Percentiles rank a stretch among this genome's conserved stretches.
phyloP scores from a whole-genome alignment of 2,113 vertebrate species.

The Hippocampus mohnikei region DNA sequence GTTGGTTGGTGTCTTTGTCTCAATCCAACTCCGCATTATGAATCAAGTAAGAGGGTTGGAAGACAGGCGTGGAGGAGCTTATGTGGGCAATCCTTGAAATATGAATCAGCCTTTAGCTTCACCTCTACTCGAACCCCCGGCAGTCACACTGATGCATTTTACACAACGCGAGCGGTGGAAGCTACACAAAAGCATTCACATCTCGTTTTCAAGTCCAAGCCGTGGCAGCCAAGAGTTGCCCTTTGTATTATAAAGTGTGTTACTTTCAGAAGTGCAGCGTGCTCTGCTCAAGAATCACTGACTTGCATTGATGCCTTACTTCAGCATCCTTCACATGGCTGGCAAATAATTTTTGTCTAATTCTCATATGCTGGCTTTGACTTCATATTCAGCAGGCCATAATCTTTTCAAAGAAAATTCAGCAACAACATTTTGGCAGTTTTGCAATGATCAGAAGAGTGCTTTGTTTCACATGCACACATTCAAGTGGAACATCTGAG shows the following conservation, averaged over 20 bases:
- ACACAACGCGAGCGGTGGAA: not conserved
- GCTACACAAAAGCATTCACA: not conserved
- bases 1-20: constrained; percentile 59
- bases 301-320: not conserved
- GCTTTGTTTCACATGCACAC: too few species aligned
- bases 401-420: too few species aligned
- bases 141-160: constrained; percentile 17
- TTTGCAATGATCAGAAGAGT: too few species aligned
- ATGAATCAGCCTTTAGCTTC: constrained; percentile 55
- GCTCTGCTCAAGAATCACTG: not conserved
- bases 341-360: not conserved
- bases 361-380: not conserved
- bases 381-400: too few species aligned
- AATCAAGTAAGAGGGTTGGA: constrained; percentile 44
- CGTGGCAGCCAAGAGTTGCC: not conserved
- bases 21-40: constrained; percentile 49
- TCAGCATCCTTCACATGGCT: not conserved
- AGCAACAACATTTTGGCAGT: too few species aligned
- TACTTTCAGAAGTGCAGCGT: not conserved
- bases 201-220: not conserved
- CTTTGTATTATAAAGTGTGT: not conserved
- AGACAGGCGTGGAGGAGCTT: constrained; percentile 56
- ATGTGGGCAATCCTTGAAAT: constrained; percentile 55
- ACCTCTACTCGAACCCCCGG: constrained; percentile 34
- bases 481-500: too few species aligned